Evolutionary conservation across 2,888 invertebrate genomes (phyloP).

Genomic region (Netelia melanura): DNA sequence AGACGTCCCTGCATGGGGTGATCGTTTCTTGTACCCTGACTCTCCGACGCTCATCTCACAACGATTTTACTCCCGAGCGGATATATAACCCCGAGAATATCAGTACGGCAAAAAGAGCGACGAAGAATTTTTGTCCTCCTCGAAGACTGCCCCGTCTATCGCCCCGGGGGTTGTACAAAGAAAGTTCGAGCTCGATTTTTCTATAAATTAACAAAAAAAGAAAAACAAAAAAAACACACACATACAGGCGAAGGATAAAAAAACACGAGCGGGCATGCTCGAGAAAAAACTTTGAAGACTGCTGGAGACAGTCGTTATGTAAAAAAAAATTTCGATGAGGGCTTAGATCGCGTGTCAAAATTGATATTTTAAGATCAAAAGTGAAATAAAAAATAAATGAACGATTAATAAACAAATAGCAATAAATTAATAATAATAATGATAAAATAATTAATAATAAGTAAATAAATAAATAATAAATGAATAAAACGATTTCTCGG

Average conservation of each 20-base stretch:
- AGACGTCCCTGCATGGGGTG: constrained; percentile 68
- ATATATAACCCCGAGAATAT: constrained; percentile 17
- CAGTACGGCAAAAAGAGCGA: constrained; percentile 21
- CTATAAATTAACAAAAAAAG: constrained; percentile 46
- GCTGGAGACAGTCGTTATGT: too few species aligned
- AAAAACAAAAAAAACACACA: not conserved
- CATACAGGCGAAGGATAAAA: constrained; percentile 7
- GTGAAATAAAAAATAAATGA: not conserved
- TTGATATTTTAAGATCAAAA: not conserved
- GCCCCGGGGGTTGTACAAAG: constrained; percentile 54
- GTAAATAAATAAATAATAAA: not conserved
- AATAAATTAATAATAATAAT: too few species aligned
- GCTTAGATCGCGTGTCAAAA: too few species aligned
- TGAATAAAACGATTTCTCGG: not conserved
- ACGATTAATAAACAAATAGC: too few species aligned
- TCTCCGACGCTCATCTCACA: constrained; percentile 1
- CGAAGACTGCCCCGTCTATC: constrained; percentile 37
- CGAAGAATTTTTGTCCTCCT: constrained; percentile 63
- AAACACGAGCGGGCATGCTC: not conserved
- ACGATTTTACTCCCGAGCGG: constrained; percentile 16
- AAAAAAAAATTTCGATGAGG: not conserved
- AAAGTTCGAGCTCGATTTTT: constrained; percentile 51
- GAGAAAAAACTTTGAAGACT: constrained; percentile 23
- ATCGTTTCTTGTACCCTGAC: constrained; percentile 55
- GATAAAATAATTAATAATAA: too few species aligned